Percentiles rank a stretch among this genome's conserved stretches.
Evolutionary conservation across 2,888 invertebrate species (phyloP).

Genomic region (Melanotus villosus): DNA sequence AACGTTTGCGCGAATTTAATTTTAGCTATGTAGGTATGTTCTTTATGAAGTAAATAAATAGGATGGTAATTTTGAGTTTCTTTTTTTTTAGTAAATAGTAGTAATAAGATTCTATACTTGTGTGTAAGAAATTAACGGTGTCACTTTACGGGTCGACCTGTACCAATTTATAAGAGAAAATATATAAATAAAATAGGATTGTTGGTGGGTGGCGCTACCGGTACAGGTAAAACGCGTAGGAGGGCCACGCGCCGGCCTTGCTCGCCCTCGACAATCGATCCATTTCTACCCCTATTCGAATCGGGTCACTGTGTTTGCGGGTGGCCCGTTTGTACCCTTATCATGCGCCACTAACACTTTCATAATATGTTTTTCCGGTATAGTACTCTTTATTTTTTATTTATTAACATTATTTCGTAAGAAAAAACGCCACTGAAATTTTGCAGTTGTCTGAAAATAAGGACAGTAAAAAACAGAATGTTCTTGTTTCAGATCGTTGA

Average conservation of each 20-base stretch:
- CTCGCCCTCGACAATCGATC: constrained; percentile 67
- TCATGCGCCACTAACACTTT: constrained; percentile 44
- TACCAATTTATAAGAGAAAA: constrained; percentile 17
- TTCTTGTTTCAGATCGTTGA: constrained; percentile 59
- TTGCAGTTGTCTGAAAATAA: too few species aligned
- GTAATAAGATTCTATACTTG: neutral
- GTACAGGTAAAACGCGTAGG: constrained; percentile 65
- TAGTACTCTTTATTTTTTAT: constrained; percentile 9
- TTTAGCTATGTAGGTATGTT: too few species aligned
- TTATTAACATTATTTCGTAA: too few species aligned
- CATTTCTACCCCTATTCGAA: constrained; percentile 63
- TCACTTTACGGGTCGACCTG: constrained; percentile 1
- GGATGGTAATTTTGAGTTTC: too few species aligned
- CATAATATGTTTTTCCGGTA: constrained; percentile 33
- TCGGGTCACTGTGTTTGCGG: constrained; percentile 69
- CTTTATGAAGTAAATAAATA: too few species aligned
- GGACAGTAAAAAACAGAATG: constrained; percentile 17
- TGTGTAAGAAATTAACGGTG: neutral
- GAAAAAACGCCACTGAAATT: too few species aligned
- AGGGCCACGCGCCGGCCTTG: constrained; percentile 68
- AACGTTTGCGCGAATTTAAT: too few species aligned
- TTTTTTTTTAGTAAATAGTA: too few species aligned
- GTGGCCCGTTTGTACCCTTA: constrained; percentile 63
- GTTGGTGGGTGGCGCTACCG: constrained; percentile 54
- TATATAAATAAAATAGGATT: constrained; percentile 39